Base-by-base conservation (phyloP, 2,888 invertebrate species). In the Drosophila tanythrix region DNA sequence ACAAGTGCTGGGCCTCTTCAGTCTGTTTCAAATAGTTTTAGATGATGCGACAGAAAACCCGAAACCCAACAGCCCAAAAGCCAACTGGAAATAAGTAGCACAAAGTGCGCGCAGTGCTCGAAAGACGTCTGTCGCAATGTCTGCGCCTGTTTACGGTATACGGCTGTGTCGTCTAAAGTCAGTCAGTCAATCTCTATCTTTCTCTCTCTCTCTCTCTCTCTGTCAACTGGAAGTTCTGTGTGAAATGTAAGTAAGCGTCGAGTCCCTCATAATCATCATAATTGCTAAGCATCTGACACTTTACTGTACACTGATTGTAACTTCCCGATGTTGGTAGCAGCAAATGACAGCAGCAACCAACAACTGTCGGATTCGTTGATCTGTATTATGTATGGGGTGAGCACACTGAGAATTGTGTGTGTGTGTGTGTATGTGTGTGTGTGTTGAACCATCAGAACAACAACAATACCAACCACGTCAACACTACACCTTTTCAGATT, bases 31-130 rank as follows among this genome's bases (percentile, higher is more conserved):
- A 89, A 83, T 81, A 77, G 74, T 74, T 77, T 70, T 70, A 90
- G 81, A 87, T 88, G 88, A 88, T 89, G 83, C 64, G 89, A 90
- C 90, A 90, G 81, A 89, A 90, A 88, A 74, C 68, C 59, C 38
- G 21, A 73, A 61, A 53, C 18, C 46, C n/a, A 62, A 46, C 75
- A 50, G 10, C 70, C 57, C 61, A 25, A 53, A 52, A 40, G 56
- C 48, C 58, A 77, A 51, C 63, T 63, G 15, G 33, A 66, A 46
- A 48, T 70, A 82, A 83, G 76, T 83, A 79, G 79, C 81, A 80
- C 81, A 82, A 81, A 82, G 81, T 83, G 78, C 81, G 79, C 69
- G 51, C 43, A 57, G 56, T 56, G 50, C 35, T 53, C 40, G 35
- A 68, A 62, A 29, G 13, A 25, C 21, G 58, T 63, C 46, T 38